Evolutionary conservation across 1,140 invertebrate genomes (phyloP).

Genomic region (Panonychus citri): DNA sequence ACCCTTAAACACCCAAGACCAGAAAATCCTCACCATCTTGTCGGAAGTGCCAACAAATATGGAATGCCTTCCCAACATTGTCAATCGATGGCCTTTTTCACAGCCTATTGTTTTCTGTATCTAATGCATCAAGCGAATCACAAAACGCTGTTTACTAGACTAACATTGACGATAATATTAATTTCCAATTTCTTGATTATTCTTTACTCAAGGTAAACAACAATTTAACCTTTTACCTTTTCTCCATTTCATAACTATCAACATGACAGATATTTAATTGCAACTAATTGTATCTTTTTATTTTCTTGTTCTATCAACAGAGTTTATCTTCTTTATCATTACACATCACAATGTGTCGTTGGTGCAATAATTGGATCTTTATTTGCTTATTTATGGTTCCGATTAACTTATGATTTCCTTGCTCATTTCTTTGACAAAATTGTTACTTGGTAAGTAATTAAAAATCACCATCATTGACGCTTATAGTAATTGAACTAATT

Average conservation of each 20-base stretch:
- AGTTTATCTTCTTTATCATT: neutral
- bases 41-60: neutral
- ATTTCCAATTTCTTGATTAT: too few relatives aligned
- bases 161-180: too few relatives aligned
- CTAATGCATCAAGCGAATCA: neutral
- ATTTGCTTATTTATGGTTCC: neutral
- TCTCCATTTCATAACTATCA: too few relatives aligned
- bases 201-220: too few relatives aligned
- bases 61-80: neutral
- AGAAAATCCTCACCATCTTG: neutral
- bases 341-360: neutral
- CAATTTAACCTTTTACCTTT: too few relatives aligned
- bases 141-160: neutral
- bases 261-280: too few relatives aligned
- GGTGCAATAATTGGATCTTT: neutral
- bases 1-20: neutral
- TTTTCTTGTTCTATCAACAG: neutral
- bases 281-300: neutral
- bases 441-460: too few relatives aligned
- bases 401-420: too few relatives aligned
- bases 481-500: too few relatives aligned
- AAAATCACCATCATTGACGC: too few relatives aligned
- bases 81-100: neutral
- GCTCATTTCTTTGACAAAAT: too few relatives aligned
- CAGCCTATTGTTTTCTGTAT: neutral